phyloP scores from a whole-genome alignment of 1,140 invertebrate genomes.

The Papilio dardanus region DNA sequence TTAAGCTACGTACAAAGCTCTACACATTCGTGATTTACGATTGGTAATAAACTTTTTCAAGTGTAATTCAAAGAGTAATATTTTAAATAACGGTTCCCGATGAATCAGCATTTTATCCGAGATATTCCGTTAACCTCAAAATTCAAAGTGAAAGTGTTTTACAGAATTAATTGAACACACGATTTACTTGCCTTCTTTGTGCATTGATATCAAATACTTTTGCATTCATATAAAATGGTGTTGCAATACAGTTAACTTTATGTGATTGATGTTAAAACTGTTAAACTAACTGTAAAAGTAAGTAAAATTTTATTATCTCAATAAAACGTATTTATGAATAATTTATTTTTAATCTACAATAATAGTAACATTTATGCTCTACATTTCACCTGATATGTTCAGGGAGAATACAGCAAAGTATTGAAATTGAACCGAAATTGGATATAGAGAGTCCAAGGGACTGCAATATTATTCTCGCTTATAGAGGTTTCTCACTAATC shows the following conservation, averaged over 20 bases:
- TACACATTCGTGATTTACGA: constrained; percentile 1
- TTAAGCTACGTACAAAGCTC: background rate
- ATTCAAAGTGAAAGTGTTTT: constrained; percentile 60
- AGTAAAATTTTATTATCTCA: too few relatives aligned
- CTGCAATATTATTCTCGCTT: too few relatives aligned
- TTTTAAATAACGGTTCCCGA: constrained; percentile 37
- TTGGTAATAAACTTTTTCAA: background rate
- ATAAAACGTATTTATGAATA: too few relatives aligned
- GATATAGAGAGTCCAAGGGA: too few relatives aligned
- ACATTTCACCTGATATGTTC: too few relatives aligned
- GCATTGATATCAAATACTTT: constrained; percentile 2
- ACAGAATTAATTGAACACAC: constrained; percentile 51
- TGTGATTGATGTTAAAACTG: background rate
- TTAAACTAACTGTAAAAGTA: background rate
- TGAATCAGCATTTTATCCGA: constrained; percentile 53
- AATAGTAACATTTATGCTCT: too few relatives aligned
- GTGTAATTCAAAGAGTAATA: background rate
- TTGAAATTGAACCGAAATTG: too few relatives aligned
- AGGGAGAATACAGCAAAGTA: too few relatives aligned
- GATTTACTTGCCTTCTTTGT: constrained; percentile 41
- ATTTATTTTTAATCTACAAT: too few relatives aligned
- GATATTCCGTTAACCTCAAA: constrained; percentile 54
- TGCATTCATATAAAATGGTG: background rate
- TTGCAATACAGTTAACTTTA: background rate
- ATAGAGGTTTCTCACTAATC: too few relatives aligned